Evolutionary conservation across 2,113 vertebrate species (phyloP).

Genomic region (Mus spicilegus): DNA sequence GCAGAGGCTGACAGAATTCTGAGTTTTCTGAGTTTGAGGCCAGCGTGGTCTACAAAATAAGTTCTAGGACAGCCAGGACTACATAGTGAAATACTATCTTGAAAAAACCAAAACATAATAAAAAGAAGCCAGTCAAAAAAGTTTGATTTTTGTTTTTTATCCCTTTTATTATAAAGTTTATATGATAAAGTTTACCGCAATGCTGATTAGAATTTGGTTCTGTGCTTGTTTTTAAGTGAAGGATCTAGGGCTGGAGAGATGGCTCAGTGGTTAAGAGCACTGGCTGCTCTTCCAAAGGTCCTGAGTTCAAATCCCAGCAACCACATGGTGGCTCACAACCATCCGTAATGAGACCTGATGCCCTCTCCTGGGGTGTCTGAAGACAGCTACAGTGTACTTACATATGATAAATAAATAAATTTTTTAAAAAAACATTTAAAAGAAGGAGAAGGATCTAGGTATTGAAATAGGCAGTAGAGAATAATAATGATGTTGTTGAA

Average conservation of each 20-base stretch:
- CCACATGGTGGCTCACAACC: no score
- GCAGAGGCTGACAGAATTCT: neutral
- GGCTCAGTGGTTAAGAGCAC: no score
- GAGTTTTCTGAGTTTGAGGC: neutral
- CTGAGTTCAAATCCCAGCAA: no score
- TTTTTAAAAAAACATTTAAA: no score
- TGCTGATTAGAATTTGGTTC: slow-evolving; percentile 35
- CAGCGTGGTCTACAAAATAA: neutral
- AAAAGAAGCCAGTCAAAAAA: neutral
- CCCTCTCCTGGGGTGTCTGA: no score
- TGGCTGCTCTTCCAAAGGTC: no score
- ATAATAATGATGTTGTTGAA: slow-evolving; percentile 43
- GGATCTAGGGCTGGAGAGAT: neutral
- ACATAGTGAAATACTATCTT: neutral
- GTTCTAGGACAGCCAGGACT: neutral
- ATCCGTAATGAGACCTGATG: no score
- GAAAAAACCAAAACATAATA: neutral
- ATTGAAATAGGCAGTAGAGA: slow-evolving; percentile 56
- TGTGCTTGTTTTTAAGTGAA: slow-evolving; percentile 61
- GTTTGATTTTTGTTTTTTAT: slow-evolving; percentile 42
- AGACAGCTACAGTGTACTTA: no score
- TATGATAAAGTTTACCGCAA: neutral
- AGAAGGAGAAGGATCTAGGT: slow-evolving; percentile 17
- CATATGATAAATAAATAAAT: no score
- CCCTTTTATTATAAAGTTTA: neutral